These are phyloP conservation scores for Pemphredon lugubris DNA, from an alignment of 2,888 invertebrate genomes.

Conservation along the genomic window DNA sequence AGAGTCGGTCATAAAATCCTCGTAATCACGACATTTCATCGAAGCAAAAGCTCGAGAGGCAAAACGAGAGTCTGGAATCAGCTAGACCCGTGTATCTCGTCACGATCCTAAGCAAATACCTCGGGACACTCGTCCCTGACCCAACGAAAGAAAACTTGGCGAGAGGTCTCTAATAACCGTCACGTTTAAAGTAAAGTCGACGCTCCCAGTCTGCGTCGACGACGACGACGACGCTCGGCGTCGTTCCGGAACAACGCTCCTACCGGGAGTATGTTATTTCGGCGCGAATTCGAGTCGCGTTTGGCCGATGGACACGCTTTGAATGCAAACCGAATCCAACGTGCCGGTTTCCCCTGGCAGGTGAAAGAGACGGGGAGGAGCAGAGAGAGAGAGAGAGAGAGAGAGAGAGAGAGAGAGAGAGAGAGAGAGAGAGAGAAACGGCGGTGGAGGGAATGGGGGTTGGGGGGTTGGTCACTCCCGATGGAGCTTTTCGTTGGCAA, in stretches of 20 bases:
- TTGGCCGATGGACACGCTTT: constrained; percentile 64
- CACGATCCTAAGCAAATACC: constrained; percentile 44
- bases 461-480: constrained; percentile 41
- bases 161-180: constrained; percentile 37
- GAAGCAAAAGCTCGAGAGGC: too few species aligned
- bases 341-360: constrained; percentile 23
- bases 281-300: constrained; percentile 72
- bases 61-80: not conserved
- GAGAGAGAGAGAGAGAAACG: constrained; percentile 12
- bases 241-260: constrained; percentile 50
- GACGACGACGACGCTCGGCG: constrained; percentile 4
- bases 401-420: constrained; percentile 5
- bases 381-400: not conserved
- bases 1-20: too few species aligned
- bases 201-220: too few species aligned
- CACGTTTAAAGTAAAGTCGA: not conserved
- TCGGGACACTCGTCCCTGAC: constrained; percentile 4
- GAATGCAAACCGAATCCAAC: constrained; percentile 71
- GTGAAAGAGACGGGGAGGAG: constrained; percentile 18
- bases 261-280: constrained; percentile 38
- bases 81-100: not conserved
- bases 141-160: constrained; percentile 18
- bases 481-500: constrained; percentile 55
- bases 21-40: not conserved
- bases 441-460: constrained; percentile 15